These are phyloP conservation scores for Camponotus fellah DNA, from an alignment of 2,888 invertebrate species.

Conservation along the genomic window DNA sequence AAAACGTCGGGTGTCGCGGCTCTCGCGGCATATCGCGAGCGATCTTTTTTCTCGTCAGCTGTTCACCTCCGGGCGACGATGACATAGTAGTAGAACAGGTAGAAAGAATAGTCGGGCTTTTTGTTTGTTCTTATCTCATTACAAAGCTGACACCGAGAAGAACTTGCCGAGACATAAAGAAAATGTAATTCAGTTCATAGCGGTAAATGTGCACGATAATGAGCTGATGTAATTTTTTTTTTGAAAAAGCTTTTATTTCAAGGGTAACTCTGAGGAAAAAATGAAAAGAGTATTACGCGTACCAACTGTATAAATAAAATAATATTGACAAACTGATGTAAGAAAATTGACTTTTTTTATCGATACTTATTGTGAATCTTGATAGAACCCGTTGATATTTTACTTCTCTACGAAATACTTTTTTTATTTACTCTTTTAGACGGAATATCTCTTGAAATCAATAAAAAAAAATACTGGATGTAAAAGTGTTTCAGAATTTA, in stretches of 20 bases:
- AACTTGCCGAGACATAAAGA: conserved; percentile 15
- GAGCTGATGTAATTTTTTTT: conserved; percentile 26
- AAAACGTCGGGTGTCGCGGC: neutral
- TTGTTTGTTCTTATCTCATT: conserved; percentile 41
- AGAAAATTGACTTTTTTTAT: conserved; percentile 22
- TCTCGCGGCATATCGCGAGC: conserved; percentile 3
- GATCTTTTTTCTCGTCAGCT: conserved; percentile 11
- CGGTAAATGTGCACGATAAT: conserved; percentile 17
- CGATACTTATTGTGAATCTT: neutral
- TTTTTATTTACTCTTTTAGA: neutral
- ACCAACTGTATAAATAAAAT: conserved; percentile 36
- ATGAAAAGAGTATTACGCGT: neutral
- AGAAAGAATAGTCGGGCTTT: neutral
- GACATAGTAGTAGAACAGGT: neutral
- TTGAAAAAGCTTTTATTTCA: conserved; percentile 16
- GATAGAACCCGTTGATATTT: conserved; percentile 9
- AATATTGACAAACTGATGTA: conserved; percentile 9
- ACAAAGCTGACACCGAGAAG: conserved; percentile 19
- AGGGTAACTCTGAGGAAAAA: neutral
- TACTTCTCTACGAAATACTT: neutral
- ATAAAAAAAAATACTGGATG: neutral
- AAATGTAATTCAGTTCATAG: neutral
- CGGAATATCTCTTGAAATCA: conserved; percentile 31
- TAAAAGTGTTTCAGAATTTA: neutral
- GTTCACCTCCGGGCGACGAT: neutral